Conservation (phyloP, 2,113 vertebrate genomes). For the Salvator merianae region DNA sequence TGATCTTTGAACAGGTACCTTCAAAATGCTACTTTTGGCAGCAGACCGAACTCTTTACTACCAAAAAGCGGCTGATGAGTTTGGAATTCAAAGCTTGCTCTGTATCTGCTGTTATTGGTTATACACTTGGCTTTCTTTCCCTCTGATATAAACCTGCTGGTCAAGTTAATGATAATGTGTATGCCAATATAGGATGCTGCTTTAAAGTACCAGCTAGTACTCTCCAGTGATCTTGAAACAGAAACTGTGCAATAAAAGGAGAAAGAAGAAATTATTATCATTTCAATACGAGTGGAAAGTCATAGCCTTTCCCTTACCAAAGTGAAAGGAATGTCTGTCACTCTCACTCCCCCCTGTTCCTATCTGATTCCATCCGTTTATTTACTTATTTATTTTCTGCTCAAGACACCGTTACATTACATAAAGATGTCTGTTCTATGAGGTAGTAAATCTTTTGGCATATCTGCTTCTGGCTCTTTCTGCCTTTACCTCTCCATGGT, state of each 20-base stretch:
- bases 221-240: neutral
- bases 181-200: neutral
- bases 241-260: neutral
- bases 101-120: slow-evolving; percentile 43
- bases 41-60: slow-evolving; percentile 37
- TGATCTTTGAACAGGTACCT: neutral
- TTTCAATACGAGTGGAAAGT: neutral
- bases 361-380: neutral
- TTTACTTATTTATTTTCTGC: neutral
- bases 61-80: slow-evolving; percentile 7
- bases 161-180: neutral
- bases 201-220: neutral
- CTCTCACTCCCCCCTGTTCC: neutral
- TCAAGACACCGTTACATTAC: too few relatives aligned
- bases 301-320: neutral
- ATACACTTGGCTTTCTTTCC: neutral
- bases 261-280: neutral
- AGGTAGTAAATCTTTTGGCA: too few relatives aligned
- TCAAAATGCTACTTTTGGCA: slow-evolving; percentile 21
- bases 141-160: neutral
- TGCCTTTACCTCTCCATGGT: too few relatives aligned
- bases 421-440: too few relatives aligned
- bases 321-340: neutral
- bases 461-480: too few relatives aligned
- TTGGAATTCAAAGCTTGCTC: slow-evolving; percentile 10